Conservation (phyloP, 1,140 invertebrate species). For the Drosophila tristis region DNA sequence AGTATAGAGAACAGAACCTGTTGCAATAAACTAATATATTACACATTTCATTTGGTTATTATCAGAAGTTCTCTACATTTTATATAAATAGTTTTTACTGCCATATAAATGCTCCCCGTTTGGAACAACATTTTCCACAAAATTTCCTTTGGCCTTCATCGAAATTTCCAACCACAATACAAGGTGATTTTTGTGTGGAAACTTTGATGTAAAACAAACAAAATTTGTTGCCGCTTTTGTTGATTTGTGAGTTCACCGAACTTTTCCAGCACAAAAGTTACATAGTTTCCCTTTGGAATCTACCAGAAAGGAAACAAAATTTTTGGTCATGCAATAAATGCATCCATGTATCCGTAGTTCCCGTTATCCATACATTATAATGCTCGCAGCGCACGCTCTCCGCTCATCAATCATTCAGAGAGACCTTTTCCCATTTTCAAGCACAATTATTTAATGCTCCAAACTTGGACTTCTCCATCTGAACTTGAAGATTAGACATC, state of each 20-base stretch:
- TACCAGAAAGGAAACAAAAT: not conserved
- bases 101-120: no score
- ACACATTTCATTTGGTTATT: not conserved
- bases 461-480: constrained; percentile 4
- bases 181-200: no score
- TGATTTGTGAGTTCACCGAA: constrained; percentile 30
- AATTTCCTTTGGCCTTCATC: no score
- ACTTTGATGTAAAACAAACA: no score
- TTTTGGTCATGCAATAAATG: not conserved
- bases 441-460: not conserved
- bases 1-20: constrained; percentile 13
- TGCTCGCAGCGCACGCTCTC: constrained; percentile 13
- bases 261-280: constrained; percentile 11
- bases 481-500: constrained; percentile 24
- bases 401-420: constrained; percentile 3
- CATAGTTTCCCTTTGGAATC: constrained; percentile 15
- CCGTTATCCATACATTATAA: no score
- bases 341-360: not conserved
- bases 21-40: not conserved
- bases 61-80: constrained; percentile 6
- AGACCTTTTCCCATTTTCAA: not conserved
- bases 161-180: no score
- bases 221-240: not conserved
- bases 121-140: no score
- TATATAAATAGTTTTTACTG: not conserved